Conservation (phyloP, 2,797 vertebrate species). For the Aplochiton taeniatus region DNA sequence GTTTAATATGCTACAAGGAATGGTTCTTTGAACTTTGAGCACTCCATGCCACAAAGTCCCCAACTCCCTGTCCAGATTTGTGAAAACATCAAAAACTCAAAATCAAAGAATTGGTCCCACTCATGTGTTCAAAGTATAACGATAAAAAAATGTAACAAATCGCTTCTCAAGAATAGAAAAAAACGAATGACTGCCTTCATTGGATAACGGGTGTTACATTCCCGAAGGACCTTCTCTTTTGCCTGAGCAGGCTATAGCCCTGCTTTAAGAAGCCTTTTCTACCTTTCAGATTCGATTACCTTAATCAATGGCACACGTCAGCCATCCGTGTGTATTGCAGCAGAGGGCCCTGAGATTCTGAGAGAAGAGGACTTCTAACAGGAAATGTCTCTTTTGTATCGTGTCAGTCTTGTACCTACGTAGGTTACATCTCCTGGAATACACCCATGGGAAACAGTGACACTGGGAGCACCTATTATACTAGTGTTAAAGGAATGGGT, state of each 20-base stretch:
- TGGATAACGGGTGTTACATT: slow-evolving; percentile 56
- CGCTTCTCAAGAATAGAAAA: slow-evolving; percentile 37
- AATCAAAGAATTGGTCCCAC: slow-evolving; percentile 55
- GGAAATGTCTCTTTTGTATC: slow-evolving; percentile 23
- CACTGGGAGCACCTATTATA: slow-evolving; percentile 9
- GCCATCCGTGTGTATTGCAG: slow-evolving; percentile 52
- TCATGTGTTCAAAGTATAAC: slow-evolving; percentile 52
- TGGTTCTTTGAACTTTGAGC: slow-evolving; percentile 44
- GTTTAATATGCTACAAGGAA: slow-evolving; percentile 43
- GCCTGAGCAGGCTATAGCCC: slow-evolving; percentile 41
- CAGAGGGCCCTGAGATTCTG: slow-evolving; percentile 25
- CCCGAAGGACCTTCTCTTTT: slow-evolving; percentile 49
- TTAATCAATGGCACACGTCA: slow-evolving; percentile 63
- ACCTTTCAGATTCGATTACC: slow-evolving; percentile 66
- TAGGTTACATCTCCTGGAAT: slow-evolving; percentile 26
- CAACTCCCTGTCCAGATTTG: slow-evolving; percentile 50
- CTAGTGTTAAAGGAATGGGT: background rate
- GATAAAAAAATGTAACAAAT: slow-evolving; percentile 43
- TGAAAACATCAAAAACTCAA: no score
- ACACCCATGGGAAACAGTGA: slow-evolving; percentile 8
- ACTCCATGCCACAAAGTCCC: slow-evolving; percentile 33
- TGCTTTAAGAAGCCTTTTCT: slow-evolving; percentile 61
- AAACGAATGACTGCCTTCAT: slow-evolving; percentile 44
- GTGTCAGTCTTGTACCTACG: slow-evolving; percentile 25
- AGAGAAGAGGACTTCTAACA: slow-evolving; percentile 27